These are phyloP conservation scores for Thymelicus sylvestris DNA, from an alignment of 2,888 invertebrate genomes.

Conservation along the genomic window DNA sequence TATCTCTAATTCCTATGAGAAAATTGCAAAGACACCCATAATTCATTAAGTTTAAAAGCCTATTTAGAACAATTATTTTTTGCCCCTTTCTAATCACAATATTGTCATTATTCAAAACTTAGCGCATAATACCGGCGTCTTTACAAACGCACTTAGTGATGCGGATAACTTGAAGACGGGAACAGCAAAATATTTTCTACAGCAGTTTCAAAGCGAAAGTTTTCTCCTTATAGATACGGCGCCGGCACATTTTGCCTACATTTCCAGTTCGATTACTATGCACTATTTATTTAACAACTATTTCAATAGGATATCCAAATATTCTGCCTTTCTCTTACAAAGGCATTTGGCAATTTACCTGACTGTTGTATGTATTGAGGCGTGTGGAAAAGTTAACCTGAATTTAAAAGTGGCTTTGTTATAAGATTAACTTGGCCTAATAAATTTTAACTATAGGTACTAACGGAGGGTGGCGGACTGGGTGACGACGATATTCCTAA, in stretches of 20 bases:
- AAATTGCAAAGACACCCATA: no score
- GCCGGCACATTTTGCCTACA: slow-evolving; percentile 2
- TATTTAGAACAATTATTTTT: no score
- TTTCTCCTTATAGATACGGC: not conserved
- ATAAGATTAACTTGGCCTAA: no score
- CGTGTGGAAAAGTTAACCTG: not conserved
- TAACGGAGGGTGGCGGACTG: no score
- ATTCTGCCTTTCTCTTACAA: not conserved
- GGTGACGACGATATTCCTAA: no score
- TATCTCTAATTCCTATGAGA: no score
- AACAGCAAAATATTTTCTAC: slow-evolving; percentile 9
- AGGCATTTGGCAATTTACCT: not conserved
- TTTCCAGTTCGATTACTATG: slow-evolving; percentile 6
- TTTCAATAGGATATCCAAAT: not conserved
- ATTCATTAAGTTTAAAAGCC: no score
- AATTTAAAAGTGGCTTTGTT: not conserved
- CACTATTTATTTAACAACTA: slow-evolving; percentile 1
- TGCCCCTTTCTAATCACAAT: not conserved
- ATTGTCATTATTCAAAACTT: not conserved
- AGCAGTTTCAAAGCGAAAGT: slow-evolving; percentile 4
- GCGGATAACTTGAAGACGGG: slow-evolving; percentile 2
- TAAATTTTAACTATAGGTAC: no score
- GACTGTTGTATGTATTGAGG: no score
- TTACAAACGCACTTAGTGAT: slow-evolving; percentile 5
- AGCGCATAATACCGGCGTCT: not conserved